Evolutionary conservation across 1,140 invertebrate genomes (phyloP).

Genomic region (Philopotamus ludificatus): DNA sequence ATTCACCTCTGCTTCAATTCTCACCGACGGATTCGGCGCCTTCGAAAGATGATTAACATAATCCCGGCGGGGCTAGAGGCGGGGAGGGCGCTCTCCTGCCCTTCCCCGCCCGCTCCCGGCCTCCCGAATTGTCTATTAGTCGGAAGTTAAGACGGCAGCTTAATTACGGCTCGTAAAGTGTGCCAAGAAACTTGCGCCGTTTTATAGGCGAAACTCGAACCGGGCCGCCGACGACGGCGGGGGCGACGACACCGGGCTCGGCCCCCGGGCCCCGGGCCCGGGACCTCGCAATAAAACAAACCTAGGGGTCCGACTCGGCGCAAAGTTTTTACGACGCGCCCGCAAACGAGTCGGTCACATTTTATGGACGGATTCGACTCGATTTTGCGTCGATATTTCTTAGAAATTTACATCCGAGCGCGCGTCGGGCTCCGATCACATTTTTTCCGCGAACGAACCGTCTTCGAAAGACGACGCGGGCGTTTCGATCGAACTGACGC

Average conservation of each 20-base stretch:
- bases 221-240: neutral
- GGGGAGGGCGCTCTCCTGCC: neutral
- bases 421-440: neutral
- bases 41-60: conserved; percentile 33
- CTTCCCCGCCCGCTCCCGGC: too few species aligned
- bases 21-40: conserved; percentile 10
- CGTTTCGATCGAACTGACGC: neutral
- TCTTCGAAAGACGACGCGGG: too few species aligned
- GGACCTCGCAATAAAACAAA: conserved; percentile 13
- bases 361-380: conserved; percentile 9
- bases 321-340: conserved; percentile 11
- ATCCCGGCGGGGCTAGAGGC: conserved; percentile 17
- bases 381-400: conserved; percentile 18
- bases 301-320: neutral
- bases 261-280: too few species aligned
- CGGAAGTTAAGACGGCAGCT: conserved; percentile 35
- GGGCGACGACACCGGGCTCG: conserved; percentile 1
- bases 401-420: conserved; percentile 6
- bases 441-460: neutral
- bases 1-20: neutral
- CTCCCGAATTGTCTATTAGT: conserved; percentile 35
- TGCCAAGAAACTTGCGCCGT: conserved; percentile 16
- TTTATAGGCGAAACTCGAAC: conserved; percentile 34
- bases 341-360: conserved; percentile 3
- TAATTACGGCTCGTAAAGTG: conserved; percentile 33